Conservation (phyloP, 2,888 invertebrate species). For the Colletes collaris region DNA sequence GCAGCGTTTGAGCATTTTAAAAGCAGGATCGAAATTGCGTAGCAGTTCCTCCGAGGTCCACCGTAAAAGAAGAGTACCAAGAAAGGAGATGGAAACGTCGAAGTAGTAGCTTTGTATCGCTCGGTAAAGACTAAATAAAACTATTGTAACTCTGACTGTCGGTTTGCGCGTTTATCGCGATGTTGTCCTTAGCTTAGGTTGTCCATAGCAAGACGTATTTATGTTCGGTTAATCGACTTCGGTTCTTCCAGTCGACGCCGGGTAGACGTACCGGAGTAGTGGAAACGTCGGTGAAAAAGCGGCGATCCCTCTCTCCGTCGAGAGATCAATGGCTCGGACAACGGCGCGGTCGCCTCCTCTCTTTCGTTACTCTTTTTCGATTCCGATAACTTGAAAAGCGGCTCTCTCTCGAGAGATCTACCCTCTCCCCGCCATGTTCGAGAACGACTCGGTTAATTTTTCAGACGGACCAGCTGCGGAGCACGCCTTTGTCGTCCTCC, state of each 20-base stretch:
- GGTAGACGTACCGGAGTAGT: slow-evolving; percentile 46
- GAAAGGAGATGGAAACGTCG: too few species aligned
- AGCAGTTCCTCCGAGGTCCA: too few species aligned
- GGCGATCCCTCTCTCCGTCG: slow-evolving; percentile 34
- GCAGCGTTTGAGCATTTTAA: too few species aligned
- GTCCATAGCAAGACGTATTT: slow-evolving; percentile 43
- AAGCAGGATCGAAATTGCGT: too few species aligned
- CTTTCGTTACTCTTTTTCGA: slow-evolving; percentile 46
- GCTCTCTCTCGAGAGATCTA: slow-evolving; percentile 24
- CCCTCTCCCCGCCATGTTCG: too few species aligned
- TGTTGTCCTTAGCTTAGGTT: too few species aligned
- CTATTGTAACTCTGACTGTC: too few species aligned
- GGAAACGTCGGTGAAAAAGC: slow-evolving; percentile 57
- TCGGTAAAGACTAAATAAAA: too few species aligned
- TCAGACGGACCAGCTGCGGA: slow-evolving; percentile 17
- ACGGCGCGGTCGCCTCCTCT: slow-evolving; percentile 35
- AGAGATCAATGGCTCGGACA: slow-evolving; percentile 60
- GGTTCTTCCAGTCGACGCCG: slow-evolving; percentile 36
- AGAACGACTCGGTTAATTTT: slow-evolving; percentile 37
- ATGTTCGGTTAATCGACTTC: slow-evolving; percentile 58
- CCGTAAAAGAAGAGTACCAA: too few species aligned
- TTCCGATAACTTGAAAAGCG: slow-evolving; percentile 57
- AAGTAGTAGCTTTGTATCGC: too few species aligned
- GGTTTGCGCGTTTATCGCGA: too few species aligned
- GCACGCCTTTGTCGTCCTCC: slow-evolving; percentile 36